Conservation (phyloP, 2,888 invertebrate species). For the Athalia rosae region DNA sequence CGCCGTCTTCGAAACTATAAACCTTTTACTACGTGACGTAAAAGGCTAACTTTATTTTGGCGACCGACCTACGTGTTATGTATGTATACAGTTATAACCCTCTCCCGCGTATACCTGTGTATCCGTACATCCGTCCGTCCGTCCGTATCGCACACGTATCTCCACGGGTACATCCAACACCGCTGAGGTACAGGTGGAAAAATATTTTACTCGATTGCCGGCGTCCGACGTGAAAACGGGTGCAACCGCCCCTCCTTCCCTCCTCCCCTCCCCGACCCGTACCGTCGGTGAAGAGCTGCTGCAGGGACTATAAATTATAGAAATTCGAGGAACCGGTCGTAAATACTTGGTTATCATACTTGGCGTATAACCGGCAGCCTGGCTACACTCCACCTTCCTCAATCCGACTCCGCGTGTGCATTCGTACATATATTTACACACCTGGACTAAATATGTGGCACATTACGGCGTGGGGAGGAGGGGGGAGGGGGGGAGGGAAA, state of each 20-base stretch:
- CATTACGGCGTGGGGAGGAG: too few relatives aligned
- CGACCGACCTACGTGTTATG: background rate
- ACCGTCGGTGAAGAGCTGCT: background rate
- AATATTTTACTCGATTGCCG: constrained; percentile 25
- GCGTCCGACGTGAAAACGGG: background rate
- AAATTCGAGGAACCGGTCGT: constrained; percentile 64
- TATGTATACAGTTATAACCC: too few relatives aligned
- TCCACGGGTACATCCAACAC: too few relatives aligned
- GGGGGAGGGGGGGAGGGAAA: too few relatives aligned
- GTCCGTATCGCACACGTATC: too few relatives aligned
- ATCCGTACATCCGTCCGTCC: too few relatives aligned
- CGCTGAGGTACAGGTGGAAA: background rate
- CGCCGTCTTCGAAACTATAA: constrained; percentile 29
- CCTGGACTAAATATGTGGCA: too few relatives aligned
- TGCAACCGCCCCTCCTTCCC: background rate
- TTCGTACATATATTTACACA: too few relatives aligned
- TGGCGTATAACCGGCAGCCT: constrained; percentile 59
- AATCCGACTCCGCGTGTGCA: too few relatives aligned
- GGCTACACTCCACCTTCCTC: background rate
- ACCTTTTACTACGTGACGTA: constrained; percentile 43
- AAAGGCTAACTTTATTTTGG: constrained; percentile 9
- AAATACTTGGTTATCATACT: constrained; percentile 72
- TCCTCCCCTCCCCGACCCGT: background rate
- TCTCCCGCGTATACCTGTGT: too few relatives aligned
- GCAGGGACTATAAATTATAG: constrained; percentile 66